A percentile compares a stretch with the other conserved stretches of the same genome.
phyloP scores from a whole-genome alignment of 2,888 invertebrate species.

The Troglohyphantes excavatus region DNA sequence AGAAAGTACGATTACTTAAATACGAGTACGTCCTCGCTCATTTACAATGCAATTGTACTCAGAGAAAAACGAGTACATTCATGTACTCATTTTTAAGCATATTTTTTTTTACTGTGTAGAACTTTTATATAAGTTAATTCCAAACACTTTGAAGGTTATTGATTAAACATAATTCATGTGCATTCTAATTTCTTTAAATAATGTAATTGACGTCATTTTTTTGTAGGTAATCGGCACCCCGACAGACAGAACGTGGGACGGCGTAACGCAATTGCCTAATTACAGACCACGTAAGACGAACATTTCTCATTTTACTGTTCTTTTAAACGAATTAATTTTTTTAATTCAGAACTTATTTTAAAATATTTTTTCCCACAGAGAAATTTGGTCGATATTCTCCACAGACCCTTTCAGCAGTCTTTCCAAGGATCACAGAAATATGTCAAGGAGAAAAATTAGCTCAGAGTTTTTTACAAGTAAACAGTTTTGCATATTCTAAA shows the following conservation, averaged over 20 bases:
- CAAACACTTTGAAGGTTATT: too few relatives aligned
- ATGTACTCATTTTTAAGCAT: too few relatives aligned
- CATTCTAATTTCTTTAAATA: too few relatives aligned
- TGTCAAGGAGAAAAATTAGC: slow-evolving; percentile 94
- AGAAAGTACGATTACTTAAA: too few relatives aligned
- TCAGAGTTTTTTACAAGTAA: slow-evolving; percentile 88
- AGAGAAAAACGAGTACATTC: too few relatives aligned
- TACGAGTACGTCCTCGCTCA: too few relatives aligned
- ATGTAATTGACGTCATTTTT: not conserved
- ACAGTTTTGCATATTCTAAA: not conserved
- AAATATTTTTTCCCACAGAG: slow-evolving; percentile 65
- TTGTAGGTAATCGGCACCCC: slow-evolving; percentile 94
- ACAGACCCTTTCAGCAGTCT: slow-evolving; percentile 91
- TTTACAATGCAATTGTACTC: too few relatives aligned
- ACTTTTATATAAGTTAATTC: too few relatives aligned
- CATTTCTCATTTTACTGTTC: not conserved
- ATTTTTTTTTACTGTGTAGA: too few relatives aligned
- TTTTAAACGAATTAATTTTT: not conserved
- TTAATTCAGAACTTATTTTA: not conserved
- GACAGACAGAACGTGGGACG: slow-evolving; percentile 95
- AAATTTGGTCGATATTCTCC: slow-evolving; percentile 80
- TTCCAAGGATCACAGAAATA: slow-evolving; percentile 94
- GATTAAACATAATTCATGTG: too few relatives aligned
- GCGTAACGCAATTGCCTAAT: slow-evolving; percentile 92
- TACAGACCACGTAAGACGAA: slow-evolving; percentile 84